Percentiles rank a stretch among this genome's conserved stretches.
These are phyloP conservation scores for Chelonus formosanus DNA, from an alignment of 2,888 invertebrate genomes.

Conservation along the genomic window DNA sequence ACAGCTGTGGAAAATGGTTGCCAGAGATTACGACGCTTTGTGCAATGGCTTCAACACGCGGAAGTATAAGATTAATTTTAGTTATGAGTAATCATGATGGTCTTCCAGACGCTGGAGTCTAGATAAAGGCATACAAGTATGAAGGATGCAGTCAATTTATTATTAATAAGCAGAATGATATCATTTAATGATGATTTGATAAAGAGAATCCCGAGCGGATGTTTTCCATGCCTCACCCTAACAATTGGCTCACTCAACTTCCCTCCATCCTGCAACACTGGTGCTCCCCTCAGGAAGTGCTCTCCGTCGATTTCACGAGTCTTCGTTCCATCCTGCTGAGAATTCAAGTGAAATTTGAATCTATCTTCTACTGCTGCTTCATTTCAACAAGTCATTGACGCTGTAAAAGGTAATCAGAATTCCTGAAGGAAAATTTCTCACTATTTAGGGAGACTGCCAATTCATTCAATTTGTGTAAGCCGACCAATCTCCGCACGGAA, in stretches of 20 bases:
- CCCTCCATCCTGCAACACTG: slow-evolving; percentile 6
- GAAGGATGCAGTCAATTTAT: slow-evolving; percentile 21
- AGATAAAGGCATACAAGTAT: background rate
- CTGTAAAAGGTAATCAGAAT: too few relatives aligned
- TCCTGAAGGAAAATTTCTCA: too few relatives aligned
- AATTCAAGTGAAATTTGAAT: background rate
- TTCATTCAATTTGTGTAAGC: slow-evolving; percentile 17
- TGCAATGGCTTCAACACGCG: slow-evolving; percentile 21
- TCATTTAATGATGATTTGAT: slow-evolving; percentile 7
- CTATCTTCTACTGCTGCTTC: background rate
- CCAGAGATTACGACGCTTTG: slow-evolving; percentile 25
- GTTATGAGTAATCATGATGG: slow-evolving; percentile 11
- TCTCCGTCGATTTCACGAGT: background rate
- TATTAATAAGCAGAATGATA: slow-evolving; percentile 14
- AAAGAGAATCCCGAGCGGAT: slow-evolving; percentile 20
- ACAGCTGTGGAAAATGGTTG: slow-evolving; percentile 30
- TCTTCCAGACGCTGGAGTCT: slow-evolving; percentile 1
- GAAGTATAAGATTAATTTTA: slow-evolving; percentile 23
- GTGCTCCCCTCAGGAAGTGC: slow-evolving; percentile 29
- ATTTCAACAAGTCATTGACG: background rate
- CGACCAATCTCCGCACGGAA: slow-evolving; percentile 28
- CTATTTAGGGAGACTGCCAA: background rate
- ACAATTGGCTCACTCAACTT: slow-evolving; percentile 22
- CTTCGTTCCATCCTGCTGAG: too few relatives aligned
- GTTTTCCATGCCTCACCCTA: slow-evolving; percentile 22